Evolutionary conservation across 2,797 vertebrate genomes (phyloP), one percentile per base, ranked within the genome.

Genomic region (Xiphorhynchus erythropygius): DNA sequence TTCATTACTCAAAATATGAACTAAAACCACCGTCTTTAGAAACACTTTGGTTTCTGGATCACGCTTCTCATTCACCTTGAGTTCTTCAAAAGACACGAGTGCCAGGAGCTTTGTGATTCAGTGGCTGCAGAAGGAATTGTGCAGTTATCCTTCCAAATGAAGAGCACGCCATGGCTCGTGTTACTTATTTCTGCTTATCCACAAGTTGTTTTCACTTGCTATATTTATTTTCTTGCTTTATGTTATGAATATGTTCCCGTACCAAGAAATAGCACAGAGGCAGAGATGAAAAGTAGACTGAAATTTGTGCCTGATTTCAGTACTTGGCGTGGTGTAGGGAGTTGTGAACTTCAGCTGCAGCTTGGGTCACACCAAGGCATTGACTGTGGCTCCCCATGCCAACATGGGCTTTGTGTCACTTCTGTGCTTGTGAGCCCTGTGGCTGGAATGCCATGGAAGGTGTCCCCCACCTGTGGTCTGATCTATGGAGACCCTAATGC

Each of bases 351-450:
- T 23, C 32, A 69, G 11, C 28, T 32, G 69, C 49, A 78, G 80
- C 63, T 27, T 37, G 67, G 76, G 16, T 62, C 39, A 32, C 76
- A n/a, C 18, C 59, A 8, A 42, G 63, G 35, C 19, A 3, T 16
- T 7, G n/a, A 8, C 7, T 2, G 22, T 0, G 0, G 41, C 82
- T 59, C 50, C 63, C n/a, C 4, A 0, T 2, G 3, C 55, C 5
- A 32, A 3, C 11, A 2, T 7, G 1, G 5, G 16, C 50, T 57
- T 37, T 19, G 3, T 18, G 13, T 37, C 49, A 6, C 39, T 17
- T 5, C 22, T 35, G 50, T 7, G 5, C 10, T 73, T 5, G 14
- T 52, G 42, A 70, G 32, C 44, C 60, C 56, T 2, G 1, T 39
- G 27, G 35, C 46, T 73, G 21, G 3, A 9, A 4, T 30, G 47